Percentiles rank a stretch among this genome's conserved stretches.
phyloP scores from a whole-genome alignment of 2,888 invertebrate species.

The Diplolepis rosae region DNA sequence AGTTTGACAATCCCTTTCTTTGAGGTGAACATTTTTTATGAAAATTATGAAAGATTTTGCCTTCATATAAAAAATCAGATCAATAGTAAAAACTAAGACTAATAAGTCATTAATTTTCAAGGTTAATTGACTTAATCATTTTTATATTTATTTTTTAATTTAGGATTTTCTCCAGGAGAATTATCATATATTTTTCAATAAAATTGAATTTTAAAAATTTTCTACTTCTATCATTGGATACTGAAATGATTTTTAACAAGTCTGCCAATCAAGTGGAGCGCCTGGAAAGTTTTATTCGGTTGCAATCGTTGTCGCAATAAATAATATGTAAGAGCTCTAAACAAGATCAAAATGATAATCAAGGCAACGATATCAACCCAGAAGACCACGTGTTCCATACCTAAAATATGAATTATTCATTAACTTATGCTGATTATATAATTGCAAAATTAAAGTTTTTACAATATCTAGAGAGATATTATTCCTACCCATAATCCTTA shows the following conservation, averaged over 20 bases:
- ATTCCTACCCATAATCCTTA: conserved; percentile 80
- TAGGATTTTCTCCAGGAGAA: too few species aligned
- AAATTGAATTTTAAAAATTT: neutral
- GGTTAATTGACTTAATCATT: too few species aligned
- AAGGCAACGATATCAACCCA: conserved; percentile 81
- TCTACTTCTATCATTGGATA: conserved; percentile 45
- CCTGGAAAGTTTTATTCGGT: conserved; percentile 82
- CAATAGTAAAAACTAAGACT: too few species aligned
- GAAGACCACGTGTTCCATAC: conserved; percentile 81
- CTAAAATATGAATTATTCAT: conserved; percentile 51
- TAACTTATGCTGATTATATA: neutral
- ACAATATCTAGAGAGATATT: neutral
- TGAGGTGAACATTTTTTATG: neutral
- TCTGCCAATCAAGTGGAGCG: conserved; percentile 81
- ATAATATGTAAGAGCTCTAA: conserved; percentile 83
- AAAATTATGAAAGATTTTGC: neutral
- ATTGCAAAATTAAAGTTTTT: neutral
- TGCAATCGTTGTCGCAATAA: conserved; percentile 82
- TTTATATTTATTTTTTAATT: too few species aligned
- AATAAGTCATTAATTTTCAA: too few species aligned
- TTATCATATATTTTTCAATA: too few species aligned
- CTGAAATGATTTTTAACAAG: conserved; percentile 79
- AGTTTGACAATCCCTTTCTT: neutral
- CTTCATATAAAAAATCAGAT: too few species aligned
- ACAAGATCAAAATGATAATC: conserved; percentile 77